These are phyloP conservation scores for Euwallacea similis DNA, from an alignment of 1,140 invertebrate species.

Conservation along the genomic window DNA sequence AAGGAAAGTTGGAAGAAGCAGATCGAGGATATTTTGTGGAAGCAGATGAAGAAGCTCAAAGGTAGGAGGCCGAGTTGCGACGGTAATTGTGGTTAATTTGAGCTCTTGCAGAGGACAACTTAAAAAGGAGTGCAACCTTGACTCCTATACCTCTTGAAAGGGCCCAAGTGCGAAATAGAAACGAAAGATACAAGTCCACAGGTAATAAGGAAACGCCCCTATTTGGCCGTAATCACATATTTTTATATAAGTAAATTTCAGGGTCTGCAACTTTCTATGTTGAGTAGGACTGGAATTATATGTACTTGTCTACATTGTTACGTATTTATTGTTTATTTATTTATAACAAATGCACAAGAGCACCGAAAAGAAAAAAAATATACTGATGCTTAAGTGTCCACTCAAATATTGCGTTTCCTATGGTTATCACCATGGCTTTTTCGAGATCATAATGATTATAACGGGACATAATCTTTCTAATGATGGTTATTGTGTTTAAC, in stretches of 20 bases:
- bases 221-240: background rate
- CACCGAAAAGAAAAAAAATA: too few species aligned
- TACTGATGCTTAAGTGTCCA: too few species aligned
- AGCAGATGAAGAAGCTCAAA: slow-evolving; percentile 45
- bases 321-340: too few species aligned
- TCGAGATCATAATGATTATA: too few species aligned
- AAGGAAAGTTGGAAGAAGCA: slow-evolving; percentile 42
- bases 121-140: slow-evolving; percentile 5
- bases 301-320: background rate
- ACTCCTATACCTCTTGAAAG: background rate
- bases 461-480: too few species aligned
- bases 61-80: slow-evolving; percentile 25
- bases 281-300: background rate
- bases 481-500: too few species aligned
- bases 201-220: slow-evolving; percentile 4
- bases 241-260: slow-evolving; percentile 24
- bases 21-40: slow-evolving; percentile 46
- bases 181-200: slow-evolving; percentile 12
- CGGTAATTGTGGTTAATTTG: background rate
- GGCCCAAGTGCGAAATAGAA: background rate
- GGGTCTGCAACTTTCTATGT: slow-evolving; percentile 24
- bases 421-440: too few species aligned
- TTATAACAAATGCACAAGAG: too few species aligned
- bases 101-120: slow-evolving; percentile 6
- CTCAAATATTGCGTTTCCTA: too few species aligned